Base-by-base conservation (phyloP, 2,888 invertebrate species). In the Alitta virens region DNA sequence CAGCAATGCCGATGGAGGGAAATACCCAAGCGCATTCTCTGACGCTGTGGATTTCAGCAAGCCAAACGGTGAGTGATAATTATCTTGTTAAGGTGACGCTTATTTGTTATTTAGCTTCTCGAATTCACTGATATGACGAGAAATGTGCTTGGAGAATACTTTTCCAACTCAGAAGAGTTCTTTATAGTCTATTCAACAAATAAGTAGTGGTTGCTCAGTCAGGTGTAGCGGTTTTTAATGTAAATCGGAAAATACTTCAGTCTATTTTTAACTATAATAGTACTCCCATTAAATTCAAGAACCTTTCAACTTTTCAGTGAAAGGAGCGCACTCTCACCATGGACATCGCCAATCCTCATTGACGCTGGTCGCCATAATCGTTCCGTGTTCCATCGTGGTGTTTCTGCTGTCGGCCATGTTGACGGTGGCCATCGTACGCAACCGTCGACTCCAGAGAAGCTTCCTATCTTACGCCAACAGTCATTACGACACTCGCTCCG, bases 401-500 rank as follows among this genome's bases (percentile, higher is more conserved):
- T 71, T 87, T 9, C 83, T 83, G 14, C 84, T 87, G 9, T 83
- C 86, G 7, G 85, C 83, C 16, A 87, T 88, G 2, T 84, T 91
- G 43, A 85, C 86, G 16, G 86, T 89, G 77, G 85, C 86, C 71
- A 84, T 87, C 2, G 73, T 91, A 55, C 85, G 91, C 27, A 90
- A 91, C 80, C 85, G 89, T 52, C 86, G 91, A 53, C 85, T 91
- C 42, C 88, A 90, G 76, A 87, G 88, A 69, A 90, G 89, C 73
- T 92, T 92, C 83, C 87, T 89, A 59, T 86, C 91, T 58, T 92
- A 91, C 82, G 89, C 90, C 38, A 90, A 89, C 79, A 90, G 90
- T 70, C 90, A 91, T 80, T 94, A 94, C 81, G 91, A 92, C 84
- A 89, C 90, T 58, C 86, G 92, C 69, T 89, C 92, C 56, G 93